A percentile compares a stretch with the other conserved stretches of the same genome.
Conservation (phyloP, 2,888 invertebrate genomes). For the Blomia tropicalis region DNA sequence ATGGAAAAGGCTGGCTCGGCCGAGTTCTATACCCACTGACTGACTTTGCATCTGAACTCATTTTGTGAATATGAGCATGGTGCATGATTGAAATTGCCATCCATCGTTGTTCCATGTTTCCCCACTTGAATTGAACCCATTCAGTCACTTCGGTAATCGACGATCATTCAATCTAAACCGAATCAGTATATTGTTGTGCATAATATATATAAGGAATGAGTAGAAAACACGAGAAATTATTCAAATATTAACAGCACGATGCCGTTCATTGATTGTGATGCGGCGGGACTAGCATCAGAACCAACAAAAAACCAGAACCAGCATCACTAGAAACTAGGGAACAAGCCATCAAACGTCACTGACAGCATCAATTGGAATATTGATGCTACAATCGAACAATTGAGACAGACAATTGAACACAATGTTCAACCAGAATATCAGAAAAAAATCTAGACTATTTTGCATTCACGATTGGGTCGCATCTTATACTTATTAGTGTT, state of each 20-base stretch:
- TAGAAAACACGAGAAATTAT: neutral
- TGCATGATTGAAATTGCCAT: conserved; percentile 12
- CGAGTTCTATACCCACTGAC: too few relatives aligned
- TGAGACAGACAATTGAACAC: neutral
- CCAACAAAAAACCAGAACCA: neutral
- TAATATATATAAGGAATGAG: too few relatives aligned
- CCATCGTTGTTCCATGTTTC: neutral
- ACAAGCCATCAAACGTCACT: conserved; percentile 14
- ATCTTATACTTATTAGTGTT: too few relatives aligned
- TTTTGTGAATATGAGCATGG: neutral
- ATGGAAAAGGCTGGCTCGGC: conserved; percentile 3
- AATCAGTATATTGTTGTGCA: too few relatives aligned
- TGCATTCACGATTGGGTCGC: too few relatives aligned
- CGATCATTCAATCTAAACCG: too few relatives aligned
- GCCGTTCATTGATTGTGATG: too few relatives aligned
- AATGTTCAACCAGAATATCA: neutral
- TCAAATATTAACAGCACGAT: conserved; percentile 9
- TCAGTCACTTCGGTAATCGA: neutral
- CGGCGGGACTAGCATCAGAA: neutral
- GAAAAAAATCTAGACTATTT: conserved; percentile 2
- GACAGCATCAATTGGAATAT: too few relatives aligned
- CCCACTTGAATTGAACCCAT: neutral
- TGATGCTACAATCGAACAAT: neutral
- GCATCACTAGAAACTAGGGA: neutral
- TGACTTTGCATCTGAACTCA: conserved; percentile 12